These are phyloP conservation scores for Drosophila teissieri DNA, from an alignment of 1,140 invertebrate species.

Conservation along the genomic window DNA sequence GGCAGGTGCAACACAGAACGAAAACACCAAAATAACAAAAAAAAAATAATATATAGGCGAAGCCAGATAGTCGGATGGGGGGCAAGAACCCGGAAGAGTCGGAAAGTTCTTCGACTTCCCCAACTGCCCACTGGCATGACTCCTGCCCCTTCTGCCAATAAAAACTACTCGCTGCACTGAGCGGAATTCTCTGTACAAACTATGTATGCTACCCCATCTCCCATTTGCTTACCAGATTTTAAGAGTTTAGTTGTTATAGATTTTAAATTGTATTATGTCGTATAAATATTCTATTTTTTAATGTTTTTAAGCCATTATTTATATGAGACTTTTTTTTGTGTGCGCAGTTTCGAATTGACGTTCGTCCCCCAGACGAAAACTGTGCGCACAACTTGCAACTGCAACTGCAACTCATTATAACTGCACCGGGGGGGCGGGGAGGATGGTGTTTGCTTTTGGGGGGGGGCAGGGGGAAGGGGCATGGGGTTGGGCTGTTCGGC, in stretches of 20 bases:
- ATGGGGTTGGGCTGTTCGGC: conserved; percentile 36
- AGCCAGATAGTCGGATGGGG: conserved; percentile 13
- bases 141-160: conserved; percentile 22
- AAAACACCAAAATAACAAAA: conserved; percentile 40
- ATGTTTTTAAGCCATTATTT: no score
- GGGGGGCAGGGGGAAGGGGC: neutral
- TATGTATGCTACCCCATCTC: no score
- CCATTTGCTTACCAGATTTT: no score
- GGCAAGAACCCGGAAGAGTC: conserved; percentile 74
- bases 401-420: conserved; percentile 81
- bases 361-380: conserved; percentile 51
- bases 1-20: conserved; percentile 71
- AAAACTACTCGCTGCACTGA: conserved; percentile 21
- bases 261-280: no score
- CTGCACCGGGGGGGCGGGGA: conserved; percentile 33
- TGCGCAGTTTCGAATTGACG: conserved; percentile 61
- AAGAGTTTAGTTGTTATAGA: no score
- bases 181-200: neutral
- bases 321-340: conserved; percentile 8
- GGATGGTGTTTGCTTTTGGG: conserved; percentile 1
- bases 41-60: conserved; percentile 14
- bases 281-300: no score
- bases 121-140: conserved; percentile 6
- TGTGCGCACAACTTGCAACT: conserved; percentile 74
- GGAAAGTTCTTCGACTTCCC: conserved; percentile 28